A percentile compares a stretch with the other conserved stretches of the same genome.
Evolutionary conservation across 1,140 invertebrate genomes (phyloP).

Genomic region (Ylistrum balloti): DNA sequence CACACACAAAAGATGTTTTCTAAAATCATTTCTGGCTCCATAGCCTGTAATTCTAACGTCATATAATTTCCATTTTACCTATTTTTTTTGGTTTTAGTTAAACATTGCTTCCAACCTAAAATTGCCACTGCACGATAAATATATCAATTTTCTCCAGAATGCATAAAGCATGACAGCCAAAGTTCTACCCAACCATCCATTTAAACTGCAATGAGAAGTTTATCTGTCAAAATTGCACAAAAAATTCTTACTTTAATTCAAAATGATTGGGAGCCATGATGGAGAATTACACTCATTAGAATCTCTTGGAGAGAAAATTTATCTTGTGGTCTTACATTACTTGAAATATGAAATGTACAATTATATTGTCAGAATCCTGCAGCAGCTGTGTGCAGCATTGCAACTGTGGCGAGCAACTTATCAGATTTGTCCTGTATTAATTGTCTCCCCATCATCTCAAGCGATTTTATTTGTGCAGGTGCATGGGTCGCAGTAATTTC

Average conservation of each 20-base stretch:
- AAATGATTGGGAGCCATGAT: conserved; percentile 26
- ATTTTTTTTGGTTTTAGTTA: not conserved
- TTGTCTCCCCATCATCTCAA: not conserved
- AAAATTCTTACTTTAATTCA: conserved; percentile 17
- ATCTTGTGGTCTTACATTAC: not conserved
- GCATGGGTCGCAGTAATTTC: conserved; percentile 24
- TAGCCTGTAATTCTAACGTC: conserved; percentile 5
- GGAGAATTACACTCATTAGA: conserved; percentile 11
- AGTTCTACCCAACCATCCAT: not conserved
- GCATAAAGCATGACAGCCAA: not conserved
- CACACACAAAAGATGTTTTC: not conserved
- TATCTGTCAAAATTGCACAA: conserved; percentile 35
- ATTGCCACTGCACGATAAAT: conserved; percentile 15
- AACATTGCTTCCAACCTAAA: not conserved
- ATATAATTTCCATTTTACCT: conserved; percentile 26
- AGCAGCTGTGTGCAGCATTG: conserved; percentile 17
- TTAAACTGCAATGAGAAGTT: conserved; percentile 28
- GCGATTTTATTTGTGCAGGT: conserved; percentile 34
- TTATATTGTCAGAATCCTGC: not conserved
- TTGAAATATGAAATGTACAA: conserved; percentile 40
- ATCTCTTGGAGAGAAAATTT: not conserved
- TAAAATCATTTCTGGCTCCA: not conserved
- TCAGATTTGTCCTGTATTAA: not conserved
- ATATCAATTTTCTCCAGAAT: conserved; percentile 35
- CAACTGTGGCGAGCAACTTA: conserved; percentile 7